These are phyloP conservation scores for Myotis yumanensis DNA, from an alignment of 2,113 vertebrate species.

Conservation along the genomic window DNA sequence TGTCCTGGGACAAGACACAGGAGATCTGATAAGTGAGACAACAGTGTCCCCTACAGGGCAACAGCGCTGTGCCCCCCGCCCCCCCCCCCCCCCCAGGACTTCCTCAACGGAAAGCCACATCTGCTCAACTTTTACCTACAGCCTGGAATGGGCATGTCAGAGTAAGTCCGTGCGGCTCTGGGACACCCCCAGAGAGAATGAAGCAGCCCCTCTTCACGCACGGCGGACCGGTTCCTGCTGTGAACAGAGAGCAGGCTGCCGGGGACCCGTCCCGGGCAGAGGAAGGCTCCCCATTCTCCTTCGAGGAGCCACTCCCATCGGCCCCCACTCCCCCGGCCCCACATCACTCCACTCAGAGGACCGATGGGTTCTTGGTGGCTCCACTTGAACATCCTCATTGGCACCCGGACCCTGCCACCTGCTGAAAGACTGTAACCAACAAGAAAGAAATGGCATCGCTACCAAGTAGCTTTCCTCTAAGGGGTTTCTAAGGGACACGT, in stretches of 20 bases:
- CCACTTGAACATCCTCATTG: constrained; percentile 44
- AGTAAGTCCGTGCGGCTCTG: constrained; percentile 64
- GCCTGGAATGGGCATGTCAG: constrained; percentile 56
- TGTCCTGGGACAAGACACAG: constrained; percentile 79
- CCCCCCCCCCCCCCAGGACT: background rate
- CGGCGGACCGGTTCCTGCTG: constrained; percentile 37
- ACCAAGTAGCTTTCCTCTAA: background rate
- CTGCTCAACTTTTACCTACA: constrained; percentile 59
- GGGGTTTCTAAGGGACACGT: background rate
- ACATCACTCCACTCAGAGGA: constrained; percentile 57
- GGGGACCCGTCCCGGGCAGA: background rate
- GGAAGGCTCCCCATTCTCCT: constrained; percentile 34
- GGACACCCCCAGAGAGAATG: constrained; percentile 65
- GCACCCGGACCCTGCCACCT: background rate
- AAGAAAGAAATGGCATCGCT: constrained; percentile 9
- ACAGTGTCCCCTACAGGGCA: constrained; percentile 88
- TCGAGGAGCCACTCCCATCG: constrained; percentile 59
- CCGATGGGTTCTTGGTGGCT: constrained; percentile 63
- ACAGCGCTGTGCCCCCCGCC: constrained; percentile 52
- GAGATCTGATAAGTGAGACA: constrained; percentile 79
- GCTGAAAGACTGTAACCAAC: constrained; percentile 38
- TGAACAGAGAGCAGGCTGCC: constrained; percentile 51
- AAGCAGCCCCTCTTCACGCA: constrained; percentile 56
- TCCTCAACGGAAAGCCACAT: constrained; percentile 33
- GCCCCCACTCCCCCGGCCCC: constrained; percentile 34